These are phyloP conservation scores for Nowickia ferox DNA, from an alignment of 2,888 invertebrate genomes.

Conservation along the genomic window DNA sequence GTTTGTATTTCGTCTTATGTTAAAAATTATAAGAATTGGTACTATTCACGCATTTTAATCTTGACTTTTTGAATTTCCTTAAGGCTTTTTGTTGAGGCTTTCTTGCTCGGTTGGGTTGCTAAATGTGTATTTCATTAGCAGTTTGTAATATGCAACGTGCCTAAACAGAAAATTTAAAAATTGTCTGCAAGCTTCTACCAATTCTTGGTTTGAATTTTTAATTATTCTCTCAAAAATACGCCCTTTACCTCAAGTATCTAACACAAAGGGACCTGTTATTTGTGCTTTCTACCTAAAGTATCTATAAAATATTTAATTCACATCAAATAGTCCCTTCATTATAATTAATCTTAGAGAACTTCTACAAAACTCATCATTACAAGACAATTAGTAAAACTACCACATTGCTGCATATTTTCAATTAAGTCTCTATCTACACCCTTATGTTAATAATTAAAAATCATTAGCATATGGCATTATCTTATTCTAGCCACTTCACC, in stretches of 20 bases:
- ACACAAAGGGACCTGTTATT: too few species aligned
- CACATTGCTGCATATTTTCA: slow-evolving; percentile 29
- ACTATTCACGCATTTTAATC: too few species aligned
- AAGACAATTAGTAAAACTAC: slow-evolving; percentile 35
- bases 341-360: neutral
- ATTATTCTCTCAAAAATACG: neutral
- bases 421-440: neutral
- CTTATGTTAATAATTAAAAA: slow-evolving; percentile 36
- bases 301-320: neutral
- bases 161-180: neutral
- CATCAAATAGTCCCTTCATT: neutral
- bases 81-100: too few species aligned
- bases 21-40: too few species aligned
- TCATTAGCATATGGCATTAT: slow-evolving; percentile 20
- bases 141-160: too few species aligned
- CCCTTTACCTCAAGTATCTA: neutral
- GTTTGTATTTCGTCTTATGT: too few species aligned
- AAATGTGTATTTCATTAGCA: too few species aligned
- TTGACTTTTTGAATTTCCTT: too few species aligned
- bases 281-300: neutral
- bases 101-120: too few species aligned
- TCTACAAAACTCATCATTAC: neutral
- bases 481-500: slow-evolving; percentile 16
- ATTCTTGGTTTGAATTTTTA: neutral
- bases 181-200: neutral